Conservation (phyloP, 1,140 invertebrate species). For the Aleiodes sp. region DNA sequence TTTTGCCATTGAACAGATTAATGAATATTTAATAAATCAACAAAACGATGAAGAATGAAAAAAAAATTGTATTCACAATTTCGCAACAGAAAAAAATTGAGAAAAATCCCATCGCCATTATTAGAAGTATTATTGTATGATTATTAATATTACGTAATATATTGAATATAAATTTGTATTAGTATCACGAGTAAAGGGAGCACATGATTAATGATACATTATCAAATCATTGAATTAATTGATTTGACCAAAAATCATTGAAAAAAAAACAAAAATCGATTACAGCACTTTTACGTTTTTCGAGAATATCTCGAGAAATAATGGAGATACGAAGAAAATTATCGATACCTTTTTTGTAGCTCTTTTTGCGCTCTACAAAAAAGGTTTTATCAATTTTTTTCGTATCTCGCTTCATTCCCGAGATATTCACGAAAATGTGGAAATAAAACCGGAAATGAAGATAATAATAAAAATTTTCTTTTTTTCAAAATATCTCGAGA, state of each 20-base stretch:
- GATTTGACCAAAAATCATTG: background rate
- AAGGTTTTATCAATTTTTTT: too few species aligned
- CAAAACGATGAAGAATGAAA: background rate
- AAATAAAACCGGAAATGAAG: too few species aligned
- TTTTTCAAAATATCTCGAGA: too few species aligned
- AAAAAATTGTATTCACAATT: slow-evolving; percentile 19
- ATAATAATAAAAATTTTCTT: too few species aligned
- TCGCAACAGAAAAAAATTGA: background rate
- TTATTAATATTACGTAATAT: slow-evolving; percentile 23
- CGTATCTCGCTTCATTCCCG: too few species aligned
- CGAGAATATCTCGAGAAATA: too few species aligned
- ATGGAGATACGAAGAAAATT: too few species aligned
- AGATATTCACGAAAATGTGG: too few species aligned
- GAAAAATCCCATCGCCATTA: slow-evolving; percentile 23
- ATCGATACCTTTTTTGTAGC: too few species aligned
- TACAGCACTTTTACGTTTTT: too few species aligned
- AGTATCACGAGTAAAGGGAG: background rate
- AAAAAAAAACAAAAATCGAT: background rate
- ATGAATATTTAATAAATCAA: background rate
- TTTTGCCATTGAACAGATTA: slow-evolving; percentile 17
- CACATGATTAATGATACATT: background rate
- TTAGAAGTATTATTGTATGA: slow-evolving; percentile 36
- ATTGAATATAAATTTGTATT: slow-evolving; percentile 19
- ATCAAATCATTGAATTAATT: background rate
- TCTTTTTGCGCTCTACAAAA: too few species aligned